Base-by-base conservation (phyloP, 1,140 invertebrate genomes). In the Frieseomelitta varia region DNA sequence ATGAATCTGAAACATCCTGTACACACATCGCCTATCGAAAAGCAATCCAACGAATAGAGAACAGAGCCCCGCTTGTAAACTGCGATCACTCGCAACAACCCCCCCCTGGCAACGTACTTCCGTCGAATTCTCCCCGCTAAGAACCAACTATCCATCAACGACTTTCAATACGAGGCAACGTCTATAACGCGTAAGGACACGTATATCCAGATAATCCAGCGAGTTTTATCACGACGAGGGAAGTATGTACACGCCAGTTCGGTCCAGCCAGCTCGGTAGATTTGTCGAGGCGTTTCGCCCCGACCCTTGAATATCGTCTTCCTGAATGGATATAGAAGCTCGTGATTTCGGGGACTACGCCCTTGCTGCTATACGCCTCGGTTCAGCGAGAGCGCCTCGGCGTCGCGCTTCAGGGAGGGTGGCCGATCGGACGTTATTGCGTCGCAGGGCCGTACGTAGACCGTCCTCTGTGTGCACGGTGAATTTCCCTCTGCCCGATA, bases 331-430 rank as follows among this genome's bases (percentile, higher is more conserved):
- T 82, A 82, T 68, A 30, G 68, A 68, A 68, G 73, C 80, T 69
- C 81, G 65, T 71, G 81, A 78, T 83, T 83, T 83, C 67, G 65
- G 80, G 71, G 75, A 61, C 65, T 78, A 71, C 67, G 53, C 81
- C 65, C 65, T 71, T 61, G 39, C 34, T 61, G 24, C 6, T 47
- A 8, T 47, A n/a, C 63, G n/a, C n/a, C 27, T 27, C 53, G 30
- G 30, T 30, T 30, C 30, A 30, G 30, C 30, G 30, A 30, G 30
- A 30, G 30, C 30, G 30, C 30, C 51, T 55, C 51, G 0, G 8
- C 39, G 27, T 27, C 47, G 58, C 47, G 24, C 27, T 51, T 24
- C 27, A 30, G 69, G 27, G 39, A 47, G 55, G 78, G 67, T 47
- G 19, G 72, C 47, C 80, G 80, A 67, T 82, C 81, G 75, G 73